Evolutionary conservation across 1,140 invertebrate species (phyloP), one percentile per base, ranked within the genome.

Genomic region (Ceratitis capitata): DNA sequence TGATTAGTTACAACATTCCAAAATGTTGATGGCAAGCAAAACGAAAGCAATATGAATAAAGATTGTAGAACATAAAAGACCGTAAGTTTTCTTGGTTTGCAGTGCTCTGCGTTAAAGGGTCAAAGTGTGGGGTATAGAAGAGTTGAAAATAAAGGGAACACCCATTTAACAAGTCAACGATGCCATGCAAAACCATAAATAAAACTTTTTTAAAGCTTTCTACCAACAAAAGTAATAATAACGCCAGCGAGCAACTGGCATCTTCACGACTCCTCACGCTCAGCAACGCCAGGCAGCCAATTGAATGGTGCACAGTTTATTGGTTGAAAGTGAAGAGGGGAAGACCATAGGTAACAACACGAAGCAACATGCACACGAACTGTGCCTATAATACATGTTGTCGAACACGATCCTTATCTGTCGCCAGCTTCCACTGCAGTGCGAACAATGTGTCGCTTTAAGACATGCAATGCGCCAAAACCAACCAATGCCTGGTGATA

Each of bases 341-440:
- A n/a, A n/a, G n/a, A n/a, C n/a, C 14, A 78, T 19, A 78, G 69
- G 39, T 42, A 78, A 26, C 39, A 26, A 12, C 39, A 45, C 39
- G 69, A 45, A n/a, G n/a, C n/a, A n/a, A 78, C 69, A 78, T 78
- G 69, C 39, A 78, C 39, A 78, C 69, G 32, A 35, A 64, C 53
- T 35, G n/a, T n/a, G 39, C 56, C 32, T 45, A 64, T 61, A 84
- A 64, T 64, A 85, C 84, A 85, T 23, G 56, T 23, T 85, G 84
- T 85, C 42, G 42, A 85, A 85, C 84, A 85, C 84, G 84, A 85
- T 85, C 84, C 58, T 85, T 74, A 85, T 85, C 84, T 69, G 35
- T 85, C 58, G 69, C 69, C 69, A 45, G 69, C 39, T 78, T 78
- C 69, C 69, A 78, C 39, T 47, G 69, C 9, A 2, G 69, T 45